Evolutionary conservation across 2,113 vertebrate genomes (phyloP).

Genomic region (Corythaixoides concolor): DNA sequence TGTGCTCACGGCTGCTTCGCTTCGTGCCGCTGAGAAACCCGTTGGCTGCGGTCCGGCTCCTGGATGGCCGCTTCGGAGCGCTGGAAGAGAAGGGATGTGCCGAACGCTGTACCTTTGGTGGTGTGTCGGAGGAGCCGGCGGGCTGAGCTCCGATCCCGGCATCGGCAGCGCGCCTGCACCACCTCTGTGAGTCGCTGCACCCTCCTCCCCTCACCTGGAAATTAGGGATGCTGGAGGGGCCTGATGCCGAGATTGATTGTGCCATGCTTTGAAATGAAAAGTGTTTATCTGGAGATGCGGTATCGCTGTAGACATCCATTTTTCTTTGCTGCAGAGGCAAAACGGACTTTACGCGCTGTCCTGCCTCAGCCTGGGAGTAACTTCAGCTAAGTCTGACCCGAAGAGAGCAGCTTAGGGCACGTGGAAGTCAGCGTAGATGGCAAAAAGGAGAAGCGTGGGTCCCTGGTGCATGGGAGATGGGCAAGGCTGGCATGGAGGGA

Average conservation of each 20-base stretch:
- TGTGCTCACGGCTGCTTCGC: not conserved
- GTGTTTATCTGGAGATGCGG: fast-evolving
- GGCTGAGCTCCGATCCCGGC: not conserved
- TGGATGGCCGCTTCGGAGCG: not conserved
- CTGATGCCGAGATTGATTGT: fast-evolving
- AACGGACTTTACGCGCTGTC: not conserved
- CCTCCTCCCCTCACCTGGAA: not conserved
- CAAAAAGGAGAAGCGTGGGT: not conserved
- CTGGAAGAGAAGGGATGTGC: not conserved
- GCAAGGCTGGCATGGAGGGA: not conserved
- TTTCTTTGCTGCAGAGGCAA: not conserved
- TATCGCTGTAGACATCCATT: fast-evolving
- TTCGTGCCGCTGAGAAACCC: not conserved
- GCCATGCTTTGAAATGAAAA: not conserved
- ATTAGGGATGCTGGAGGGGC: not conserved
- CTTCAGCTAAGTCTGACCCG: not conserved
- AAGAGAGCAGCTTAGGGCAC: not conserved
- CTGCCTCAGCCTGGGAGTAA: not conserved
- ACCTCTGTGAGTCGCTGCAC: not conserved
- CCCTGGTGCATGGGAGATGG: not conserved
- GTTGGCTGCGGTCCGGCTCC: not conserved
- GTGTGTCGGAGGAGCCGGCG: not conserved
- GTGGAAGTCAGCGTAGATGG: fast-evolving
- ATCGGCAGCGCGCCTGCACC: not conserved
- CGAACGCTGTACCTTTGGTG: fast-evolving